These are phyloP conservation scores for Galeopsomyia nigrocyanea DNA, from an alignment of 2,888 invertebrate species.

Conservation along the genomic window DNA sequence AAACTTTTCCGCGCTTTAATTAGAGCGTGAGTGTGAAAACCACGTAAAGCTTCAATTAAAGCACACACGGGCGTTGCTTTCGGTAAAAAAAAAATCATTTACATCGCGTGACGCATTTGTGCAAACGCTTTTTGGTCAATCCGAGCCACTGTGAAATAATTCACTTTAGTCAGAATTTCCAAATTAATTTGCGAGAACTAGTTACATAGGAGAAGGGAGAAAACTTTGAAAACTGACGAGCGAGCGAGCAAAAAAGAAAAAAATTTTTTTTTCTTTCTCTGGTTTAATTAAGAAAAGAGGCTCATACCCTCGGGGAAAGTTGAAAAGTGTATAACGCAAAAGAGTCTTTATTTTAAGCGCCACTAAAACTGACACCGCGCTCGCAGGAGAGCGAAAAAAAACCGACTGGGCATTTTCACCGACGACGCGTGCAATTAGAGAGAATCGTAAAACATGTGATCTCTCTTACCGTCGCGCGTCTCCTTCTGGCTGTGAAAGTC, in stretches of 20 bases:
- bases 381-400: too few relatives aligned
- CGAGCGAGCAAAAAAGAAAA: neutral
- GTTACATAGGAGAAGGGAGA: too few relatives aligned
- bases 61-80: neutral
- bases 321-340: too few relatives aligned
- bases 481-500: constrained; percentile 69
- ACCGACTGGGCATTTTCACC: neutral
- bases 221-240: too few relatives aligned
- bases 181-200: too few relatives aligned
- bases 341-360: too few relatives aligned
- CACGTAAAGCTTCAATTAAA: constrained; percentile 8
- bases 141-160: too few relatives aligned
- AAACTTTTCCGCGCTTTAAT: constrained; percentile 7
- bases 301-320: neutral
- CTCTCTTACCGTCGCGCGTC: constrained; percentile 64
- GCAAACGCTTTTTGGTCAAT: too few relatives aligned
- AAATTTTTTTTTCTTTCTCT: neutral
- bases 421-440: neutral
- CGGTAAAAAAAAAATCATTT: neutral
- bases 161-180: too few relatives aligned
- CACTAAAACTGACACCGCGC: too few relatives aligned
- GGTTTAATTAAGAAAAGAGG: neutral
- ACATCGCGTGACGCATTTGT: neutral
- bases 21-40: neutral
- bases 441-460: too few relatives aligned